Conservation (phyloP, 2,888 invertebrate genomes). For the Callosobruchus maculatus region DNA sequence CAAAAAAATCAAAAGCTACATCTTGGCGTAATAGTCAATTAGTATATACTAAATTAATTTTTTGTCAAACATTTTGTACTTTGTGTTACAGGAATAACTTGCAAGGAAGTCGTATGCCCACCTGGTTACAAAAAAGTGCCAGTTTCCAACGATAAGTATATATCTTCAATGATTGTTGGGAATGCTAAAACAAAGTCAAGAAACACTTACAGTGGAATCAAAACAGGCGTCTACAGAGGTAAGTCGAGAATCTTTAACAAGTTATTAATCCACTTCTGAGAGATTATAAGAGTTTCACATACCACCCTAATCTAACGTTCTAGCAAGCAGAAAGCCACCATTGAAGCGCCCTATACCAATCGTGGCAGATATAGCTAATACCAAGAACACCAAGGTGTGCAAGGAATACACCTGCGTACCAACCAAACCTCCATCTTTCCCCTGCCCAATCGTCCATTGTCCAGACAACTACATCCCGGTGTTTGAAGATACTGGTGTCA, state of each 20-base stretch:
- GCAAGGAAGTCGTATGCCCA: slow-evolving; percentile 46
- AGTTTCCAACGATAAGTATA: slow-evolving; percentile 42
- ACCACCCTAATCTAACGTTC: too few species aligned
- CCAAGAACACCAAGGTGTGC: slow-evolving; percentile 15
- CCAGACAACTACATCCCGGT: slow-evolving; percentile 46
- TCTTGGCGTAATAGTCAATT: too few species aligned
- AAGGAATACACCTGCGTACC: slow-evolving; percentile 56
- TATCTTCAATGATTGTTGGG: slow-evolving; percentile 51
- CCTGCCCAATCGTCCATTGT: slow-evolving; percentile 51
- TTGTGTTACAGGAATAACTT: slow-evolving; percentile 24
- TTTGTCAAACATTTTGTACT: too few species aligned
- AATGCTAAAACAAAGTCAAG: slow-evolving; percentile 20
- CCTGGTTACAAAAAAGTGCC: slow-evolving; percentile 41
- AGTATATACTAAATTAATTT: too few species aligned
- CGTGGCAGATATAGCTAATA: slow-evolving; percentile 7
- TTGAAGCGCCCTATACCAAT: slow-evolving; percentile 9
- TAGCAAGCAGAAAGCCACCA: neutral
- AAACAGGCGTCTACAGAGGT: slow-evolving; percentile 38
- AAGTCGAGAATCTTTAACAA: too few species aligned
- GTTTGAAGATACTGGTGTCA: slow-evolving; percentile 24
- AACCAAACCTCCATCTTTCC: slow-evolving; percentile 48
- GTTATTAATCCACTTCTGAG: too few species aligned
- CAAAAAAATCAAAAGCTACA: too few species aligned
- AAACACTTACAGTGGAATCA: slow-evolving; percentile 32
- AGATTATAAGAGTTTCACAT: too few species aligned